These are phyloP conservation scores for Meda fulgida DNA, from an alignment of 2,797 vertebrate species.

Conservation along the genomic window DNA sequence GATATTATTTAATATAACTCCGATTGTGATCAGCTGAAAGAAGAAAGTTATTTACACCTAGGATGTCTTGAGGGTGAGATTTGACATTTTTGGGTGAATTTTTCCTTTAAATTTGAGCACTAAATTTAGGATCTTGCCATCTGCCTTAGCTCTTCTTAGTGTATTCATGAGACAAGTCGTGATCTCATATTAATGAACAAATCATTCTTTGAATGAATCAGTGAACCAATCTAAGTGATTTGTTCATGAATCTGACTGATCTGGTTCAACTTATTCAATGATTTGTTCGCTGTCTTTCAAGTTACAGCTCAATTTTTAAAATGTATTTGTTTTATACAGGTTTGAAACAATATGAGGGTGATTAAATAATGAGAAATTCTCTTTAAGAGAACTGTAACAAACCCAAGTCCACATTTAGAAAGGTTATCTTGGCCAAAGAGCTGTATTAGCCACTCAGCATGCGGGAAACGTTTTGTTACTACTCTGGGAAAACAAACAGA, in stretches of 20 bases:
- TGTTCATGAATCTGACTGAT: conserved; percentile 3
- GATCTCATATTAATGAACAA: background rate
- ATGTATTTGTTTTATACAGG: background rate
- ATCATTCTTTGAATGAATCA: background rate
- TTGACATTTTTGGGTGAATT: background rate
- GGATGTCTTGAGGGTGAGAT: background rate
- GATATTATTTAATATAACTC: too few relatives aligned
- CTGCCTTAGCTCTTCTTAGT: background rate
- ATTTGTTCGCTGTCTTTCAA: background rate
- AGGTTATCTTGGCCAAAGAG: conserved; percentile 16
- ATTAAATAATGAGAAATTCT: background rate
- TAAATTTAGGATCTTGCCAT: background rate
- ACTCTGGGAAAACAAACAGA: conserved; percentile 78
- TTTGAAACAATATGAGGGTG: background rate
- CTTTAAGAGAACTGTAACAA: conserved; percentile 48
- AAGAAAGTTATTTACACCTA: background rate
- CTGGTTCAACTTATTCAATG: background rate
- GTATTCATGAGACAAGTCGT: background rate
- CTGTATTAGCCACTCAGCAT: conserved; percentile 76
- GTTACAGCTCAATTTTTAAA: background rate
- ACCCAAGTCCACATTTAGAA: conserved; percentile 51
- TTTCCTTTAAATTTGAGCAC: background rate
- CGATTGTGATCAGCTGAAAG: background rate
- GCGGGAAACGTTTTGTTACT: conserved; percentile 76
- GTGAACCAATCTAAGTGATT: background rate